A percentile compares a stretch with the other conserved stretches of the same genome.
Evolutionary conservation across 2,113 vertebrate genomes (phyloP).

Genomic region (Herpetotheres cachinnans): DNA sequence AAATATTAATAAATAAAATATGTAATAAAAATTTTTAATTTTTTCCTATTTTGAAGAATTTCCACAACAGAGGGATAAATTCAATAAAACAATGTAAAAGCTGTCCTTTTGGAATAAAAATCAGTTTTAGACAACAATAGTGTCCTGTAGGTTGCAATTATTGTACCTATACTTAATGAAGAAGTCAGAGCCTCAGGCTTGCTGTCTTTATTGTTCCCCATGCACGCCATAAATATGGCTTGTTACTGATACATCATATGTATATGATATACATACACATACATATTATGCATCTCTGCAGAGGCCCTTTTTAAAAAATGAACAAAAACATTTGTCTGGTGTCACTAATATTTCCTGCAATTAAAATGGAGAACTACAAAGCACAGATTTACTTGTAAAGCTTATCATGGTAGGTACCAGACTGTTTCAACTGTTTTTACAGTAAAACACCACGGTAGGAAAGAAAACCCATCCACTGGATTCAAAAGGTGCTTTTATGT

Average conservation of each 20-base stretch:
- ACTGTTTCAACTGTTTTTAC: neutral
- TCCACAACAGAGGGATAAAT: slow-evolving; percentile 28
- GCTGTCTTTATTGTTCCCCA: neutral
- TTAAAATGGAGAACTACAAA: neutral
- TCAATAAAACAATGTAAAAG: slow-evolving; percentile 32
- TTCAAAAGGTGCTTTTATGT: slow-evolving; percentile 20
- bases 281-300: neutral
- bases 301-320: neutral
- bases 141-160: neutral
- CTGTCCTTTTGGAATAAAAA: slow-evolving; percentile 33
- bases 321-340: neutral
- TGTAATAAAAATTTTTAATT: neutral
- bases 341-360: neutral
- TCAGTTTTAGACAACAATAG: slow-evolving; percentile 15
- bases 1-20: slow-evolving; percentile 48
- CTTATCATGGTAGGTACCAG: neutral
- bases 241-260: neutral
- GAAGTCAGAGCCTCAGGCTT: neutral
- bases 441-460: neutral
- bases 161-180: neutral
- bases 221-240: neutral
- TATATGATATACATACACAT: neutral
- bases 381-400: neutral
- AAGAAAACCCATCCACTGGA: neutral
- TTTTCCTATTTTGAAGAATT: neutral